Conservation (phyloP, 2,888 invertebrate genomes). For the Linnaemya vulpina region DNA sequence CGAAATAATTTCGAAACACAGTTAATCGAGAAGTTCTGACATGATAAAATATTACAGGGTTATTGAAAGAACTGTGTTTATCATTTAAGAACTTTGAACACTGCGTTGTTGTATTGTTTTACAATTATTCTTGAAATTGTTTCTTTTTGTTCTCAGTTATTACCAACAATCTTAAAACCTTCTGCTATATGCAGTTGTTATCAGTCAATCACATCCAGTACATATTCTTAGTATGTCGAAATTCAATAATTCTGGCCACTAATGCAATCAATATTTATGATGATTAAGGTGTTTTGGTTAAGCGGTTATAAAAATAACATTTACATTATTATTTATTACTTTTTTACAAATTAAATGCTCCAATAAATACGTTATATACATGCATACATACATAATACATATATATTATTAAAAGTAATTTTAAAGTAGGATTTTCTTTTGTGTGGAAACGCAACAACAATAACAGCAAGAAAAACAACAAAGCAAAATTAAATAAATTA, state of each 20-base stretch:
- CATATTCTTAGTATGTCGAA: neutral
- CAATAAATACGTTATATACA: constrained; percentile 59
- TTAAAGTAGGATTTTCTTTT: constrained; percentile 52
- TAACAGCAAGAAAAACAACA: neutral
- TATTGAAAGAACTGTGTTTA: neutral
- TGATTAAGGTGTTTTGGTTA: constrained; percentile 12
- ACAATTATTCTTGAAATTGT: neutral
- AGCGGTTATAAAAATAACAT: constrained; percentile 17
- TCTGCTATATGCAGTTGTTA: neutral
- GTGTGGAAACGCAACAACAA: constrained; percentile 37
- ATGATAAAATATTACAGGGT: neutral
- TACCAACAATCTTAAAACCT: neutral
- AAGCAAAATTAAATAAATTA: constrained; percentile 45
- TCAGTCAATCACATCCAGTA: constrained; percentile 5
- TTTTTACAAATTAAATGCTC: constrained; percentile 52
- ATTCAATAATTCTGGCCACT: constrained; percentile 8
- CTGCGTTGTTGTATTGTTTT: neutral
- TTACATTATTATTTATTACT: constrained; percentile 3
- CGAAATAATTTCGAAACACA: no score
- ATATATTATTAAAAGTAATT: constrained; percentile 37
- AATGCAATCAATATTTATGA: neutral
- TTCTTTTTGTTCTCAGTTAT: neutral
- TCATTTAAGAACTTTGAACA: neutral
- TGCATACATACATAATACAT: no score
- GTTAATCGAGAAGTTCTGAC: neutral